Base-by-base conservation (phyloP, 37 sponge, comb jelly and placozoan species). In the Geodia barretti region DNA sequence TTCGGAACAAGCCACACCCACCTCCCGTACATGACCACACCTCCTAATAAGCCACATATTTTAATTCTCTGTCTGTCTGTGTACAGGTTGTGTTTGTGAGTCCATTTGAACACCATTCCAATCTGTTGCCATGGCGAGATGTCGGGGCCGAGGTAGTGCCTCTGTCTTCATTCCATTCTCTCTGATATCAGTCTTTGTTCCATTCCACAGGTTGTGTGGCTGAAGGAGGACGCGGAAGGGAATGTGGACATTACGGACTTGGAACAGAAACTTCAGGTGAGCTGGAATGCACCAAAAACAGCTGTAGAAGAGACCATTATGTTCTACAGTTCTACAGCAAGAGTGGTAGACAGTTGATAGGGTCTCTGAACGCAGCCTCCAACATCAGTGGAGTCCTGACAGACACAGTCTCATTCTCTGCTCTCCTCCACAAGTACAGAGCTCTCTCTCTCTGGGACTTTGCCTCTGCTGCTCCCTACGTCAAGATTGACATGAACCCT, bases 61-160 rank as follows among this genome's bases (percentile, higher is more conserved):
- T 47, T 17, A 7, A 7, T 47, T 14, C 54, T 47, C 54, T 47
- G 7, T 14, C 54, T 14, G 54, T 7, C 11, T 47, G 54, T 14
- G 11, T 64, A 30, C 58, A 86, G 84, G 79, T 94, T 60, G 91
- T 94, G 72, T 87, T 94, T 87, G 88, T 82, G 31, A 84, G 95
- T 60, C 95, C 95, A 9, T 94, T 90, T 94, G 95, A 94, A 63
- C 95, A 94, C 60, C 95, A 94, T 82, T 90, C 91, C 23, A 90
- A 90, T 67, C 64, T 94, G 79, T 84, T 94, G 61, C 95, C 95
- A 83, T 94, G 91, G 92, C 79, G 91, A 87, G 88, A 90, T 31
- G 28, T 87, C 19, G 95, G 95, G 41, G 85, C 92, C 4, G 73
- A 94, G 85, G 94, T 77, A 67, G 62, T 58, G 33, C 32, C 59